phyloP scores from a whole-genome alignment of 2,797 vertebrate species.

The Cynopterus sphinx region DNA sequence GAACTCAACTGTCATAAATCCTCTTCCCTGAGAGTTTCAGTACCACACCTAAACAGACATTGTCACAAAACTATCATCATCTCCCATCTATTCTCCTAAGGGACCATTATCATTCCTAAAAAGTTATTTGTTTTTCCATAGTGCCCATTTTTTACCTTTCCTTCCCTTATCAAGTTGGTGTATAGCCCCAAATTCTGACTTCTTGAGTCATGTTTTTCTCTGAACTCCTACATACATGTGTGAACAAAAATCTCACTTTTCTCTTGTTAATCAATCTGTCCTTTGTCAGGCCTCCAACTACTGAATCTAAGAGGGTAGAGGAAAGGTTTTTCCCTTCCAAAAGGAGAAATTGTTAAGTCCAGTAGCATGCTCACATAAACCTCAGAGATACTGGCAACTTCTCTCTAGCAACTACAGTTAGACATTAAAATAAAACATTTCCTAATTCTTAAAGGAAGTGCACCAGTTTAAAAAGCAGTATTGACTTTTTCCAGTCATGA shows the following conservation, averaged over 20 bases:
- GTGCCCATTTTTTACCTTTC: background rate
- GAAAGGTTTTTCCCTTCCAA: background rate
- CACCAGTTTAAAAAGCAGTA: background rate
- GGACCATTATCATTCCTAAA: background rate
- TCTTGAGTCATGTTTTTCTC: background rate
- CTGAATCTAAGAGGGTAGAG: background rate
- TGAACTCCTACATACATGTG: background rate
- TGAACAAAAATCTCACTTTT: background rate
- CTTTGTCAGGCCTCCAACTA: background rate
- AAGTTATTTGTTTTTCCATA: background rate
- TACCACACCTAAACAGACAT: background rate
- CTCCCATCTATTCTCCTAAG: background rate
- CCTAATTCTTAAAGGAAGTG: slow-evolving; percentile 1
- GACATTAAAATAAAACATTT: background rate
- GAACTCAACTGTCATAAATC: background rate
- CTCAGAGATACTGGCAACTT: background rate
- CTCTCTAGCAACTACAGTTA: background rate
- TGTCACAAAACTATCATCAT: background rate
- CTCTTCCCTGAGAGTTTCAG: background rate
- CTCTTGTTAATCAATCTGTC: background rate
- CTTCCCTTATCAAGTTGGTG: background rate
- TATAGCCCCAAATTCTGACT: background rate
- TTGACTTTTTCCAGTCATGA: background rate
- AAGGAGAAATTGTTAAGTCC: background rate
- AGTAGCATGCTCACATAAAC: background rate